Conservation (phyloP, 2,113 vertebrate genomes). For the Laterallus jamaicensis region DNA sequence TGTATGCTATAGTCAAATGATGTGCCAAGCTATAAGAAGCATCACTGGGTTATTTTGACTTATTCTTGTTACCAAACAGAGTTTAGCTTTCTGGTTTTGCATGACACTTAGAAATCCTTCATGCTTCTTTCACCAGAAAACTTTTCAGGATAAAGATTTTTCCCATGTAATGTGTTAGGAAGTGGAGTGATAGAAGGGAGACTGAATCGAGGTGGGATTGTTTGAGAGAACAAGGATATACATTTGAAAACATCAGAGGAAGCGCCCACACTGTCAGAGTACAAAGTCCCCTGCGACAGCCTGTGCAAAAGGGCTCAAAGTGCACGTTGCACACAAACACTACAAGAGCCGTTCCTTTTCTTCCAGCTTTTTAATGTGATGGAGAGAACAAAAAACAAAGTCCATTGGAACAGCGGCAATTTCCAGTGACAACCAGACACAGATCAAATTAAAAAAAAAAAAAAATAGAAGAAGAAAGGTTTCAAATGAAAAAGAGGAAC, state of each 20-base stretch:
- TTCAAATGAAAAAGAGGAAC: slow-evolving; percentile 14
- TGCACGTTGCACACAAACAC: not conserved
- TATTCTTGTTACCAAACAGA: not conserved
- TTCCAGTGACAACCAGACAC: slow-evolving; percentile 35
- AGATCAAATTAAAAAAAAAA: not conserved
- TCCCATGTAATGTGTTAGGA: not conserved
- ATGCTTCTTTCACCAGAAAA: not conserved
- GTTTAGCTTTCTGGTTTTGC: not conserved
- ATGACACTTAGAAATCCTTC: not conserved
- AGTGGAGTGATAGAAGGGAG: not conserved
- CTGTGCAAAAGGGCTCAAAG: not conserved
- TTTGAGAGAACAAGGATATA: not conserved
- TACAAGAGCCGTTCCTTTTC: not conserved
- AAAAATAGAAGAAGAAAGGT: not conserved
- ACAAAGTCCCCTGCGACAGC: not conserved
- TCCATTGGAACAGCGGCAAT: slow-evolving; percentile 32
- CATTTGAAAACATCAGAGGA: not conserved
- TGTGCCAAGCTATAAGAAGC: not conserved
- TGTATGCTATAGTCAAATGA: not conserved
- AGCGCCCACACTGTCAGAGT: not conserved
- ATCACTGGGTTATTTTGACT: not conserved
- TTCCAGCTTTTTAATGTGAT: slow-evolving; percentile 52
- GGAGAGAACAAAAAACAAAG: slow-evolving; percentile 43
- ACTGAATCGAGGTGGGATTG: not conserved
- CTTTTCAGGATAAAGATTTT: not conserved